Conservation (phyloP, 2,113 vertebrate genomes). For the Lagopus muta region DNA sequence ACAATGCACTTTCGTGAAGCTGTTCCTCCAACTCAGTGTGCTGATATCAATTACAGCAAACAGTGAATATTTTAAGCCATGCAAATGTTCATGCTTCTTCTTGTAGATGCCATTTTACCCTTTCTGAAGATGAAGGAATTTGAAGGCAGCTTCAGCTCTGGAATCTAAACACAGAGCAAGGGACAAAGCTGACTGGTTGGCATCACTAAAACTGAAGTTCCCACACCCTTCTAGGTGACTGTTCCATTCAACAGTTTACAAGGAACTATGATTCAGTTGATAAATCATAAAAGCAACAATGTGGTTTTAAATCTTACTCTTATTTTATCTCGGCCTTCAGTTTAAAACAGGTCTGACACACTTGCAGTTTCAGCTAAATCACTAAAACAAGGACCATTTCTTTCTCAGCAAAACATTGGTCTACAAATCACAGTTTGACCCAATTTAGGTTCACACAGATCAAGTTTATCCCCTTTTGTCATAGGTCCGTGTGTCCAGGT, state of each 20-base stretch:
- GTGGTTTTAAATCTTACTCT: accelerated
- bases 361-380: not conserved
- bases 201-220: not conserved
- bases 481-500: not conserved
- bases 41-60: not conserved
- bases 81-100: not conserved
- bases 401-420: not conserved
- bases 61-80: not conserved
- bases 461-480: not conserved
- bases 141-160: not conserved
- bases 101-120: not conserved
- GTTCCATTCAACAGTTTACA: not conserved
- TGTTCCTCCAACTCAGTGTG: not conserved
- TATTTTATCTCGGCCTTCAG: not conserved
- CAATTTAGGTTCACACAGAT: not conserved
- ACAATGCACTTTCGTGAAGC: not conserved
- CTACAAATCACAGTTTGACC: not conserved
- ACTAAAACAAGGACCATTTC: not conserved
- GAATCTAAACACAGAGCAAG: not conserved
- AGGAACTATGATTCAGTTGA: not conserved
- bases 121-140: not conserved
- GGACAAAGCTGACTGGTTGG: not conserved
- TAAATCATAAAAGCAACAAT: not conserved
- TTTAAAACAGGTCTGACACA: not conserved
- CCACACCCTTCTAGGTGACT: not conserved